These are phyloP conservation scores for Acleris cristana DNA, from an alignment of 2,888 invertebrate species.

Conservation along the genomic window DNA sequence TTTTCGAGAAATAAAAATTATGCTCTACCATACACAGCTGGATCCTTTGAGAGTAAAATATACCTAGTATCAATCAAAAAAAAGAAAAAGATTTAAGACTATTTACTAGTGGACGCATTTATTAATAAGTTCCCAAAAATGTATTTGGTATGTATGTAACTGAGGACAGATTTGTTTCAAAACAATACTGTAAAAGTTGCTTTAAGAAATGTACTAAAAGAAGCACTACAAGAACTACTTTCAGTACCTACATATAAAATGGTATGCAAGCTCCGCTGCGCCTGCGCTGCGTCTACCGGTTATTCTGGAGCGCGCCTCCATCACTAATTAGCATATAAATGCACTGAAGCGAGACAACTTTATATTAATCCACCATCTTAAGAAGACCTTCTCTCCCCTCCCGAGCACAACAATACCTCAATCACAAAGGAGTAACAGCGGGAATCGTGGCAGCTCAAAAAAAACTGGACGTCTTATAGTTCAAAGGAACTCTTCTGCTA, in stretches of 20 bases:
- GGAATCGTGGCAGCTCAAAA: constrained; percentile 51
- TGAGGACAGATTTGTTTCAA: no score
- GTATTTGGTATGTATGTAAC: no score
- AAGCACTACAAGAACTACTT: background rate
- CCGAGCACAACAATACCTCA: constrained; percentile 35
- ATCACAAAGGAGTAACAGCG: constrained; percentile 38
- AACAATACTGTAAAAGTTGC: no score
- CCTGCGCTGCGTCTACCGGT: constrained; percentile 58
- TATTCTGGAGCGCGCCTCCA: constrained; percentile 67
- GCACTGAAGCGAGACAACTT: constrained; percentile 78
- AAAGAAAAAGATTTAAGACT: no score
- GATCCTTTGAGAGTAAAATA: no score
- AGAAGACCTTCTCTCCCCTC: constrained; percentile 50
- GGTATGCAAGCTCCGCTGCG: constrained; percentile 31
- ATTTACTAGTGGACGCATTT: no score
- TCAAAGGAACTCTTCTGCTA: constrained; percentile 58
- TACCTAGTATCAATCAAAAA: no score
- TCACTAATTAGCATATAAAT: constrained; percentile 80
- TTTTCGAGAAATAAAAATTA: no score
- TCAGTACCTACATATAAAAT: background rate
- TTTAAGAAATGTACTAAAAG: no score
- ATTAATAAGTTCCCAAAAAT: no score
- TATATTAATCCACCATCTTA: constrained; percentile 65
- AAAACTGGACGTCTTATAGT: constrained; percentile 55
- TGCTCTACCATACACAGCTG: no score